Evolutionary conservation across 1,140 invertebrate species (phyloP), one percentile per base, ranked within the genome.

Genomic region (Drosophila littoralis): DNA sequence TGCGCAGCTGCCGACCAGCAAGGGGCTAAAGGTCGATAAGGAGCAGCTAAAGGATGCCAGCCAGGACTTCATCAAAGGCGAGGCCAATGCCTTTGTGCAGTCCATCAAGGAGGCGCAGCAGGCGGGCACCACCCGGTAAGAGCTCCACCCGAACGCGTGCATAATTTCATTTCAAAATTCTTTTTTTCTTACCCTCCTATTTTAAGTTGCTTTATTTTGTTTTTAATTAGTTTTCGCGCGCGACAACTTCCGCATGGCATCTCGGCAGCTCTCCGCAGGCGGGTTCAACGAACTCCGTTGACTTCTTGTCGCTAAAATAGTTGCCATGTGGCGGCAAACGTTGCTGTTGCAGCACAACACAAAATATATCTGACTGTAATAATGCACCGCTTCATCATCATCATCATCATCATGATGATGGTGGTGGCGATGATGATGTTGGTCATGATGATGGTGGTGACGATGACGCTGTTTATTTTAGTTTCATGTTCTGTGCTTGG

Each of bases 401-500:
- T 74, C 36, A 74, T 68, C n/a, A n/a, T n/a, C n/a, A 33, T 42
- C 13, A 58, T 46, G 50, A 35, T 40, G 8, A 13, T 63, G 50
- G 2, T 17, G 22, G 3, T 22, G 22, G 3, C 3, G 48, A 33
- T 55, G 50, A 50, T 46, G 48, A 13, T 58, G 66, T 55, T 57
- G 48, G 48, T 43, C 55, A 38, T 61, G 57, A 17, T 52, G 57
- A 45, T 67, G 78, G 22, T 52, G 77, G 40, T 43, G 35, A 70
- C 75, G 71, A 61, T 78, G 72, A 61, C 54, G 60, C 13, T 74
- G 70, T 84, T 88, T 88, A 88, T 88, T 88, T 88, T 84, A 68
- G 80, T 89, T 70, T 84, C 80, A 77, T 79, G 68, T 88, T 86
- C 84, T 77, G 69, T 80, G 84, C 79, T 83, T 77, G 83, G 83